A percentile compares a stretch with the other conserved stretches of the same genome.
These are phyloP conservation scores for Dendropsophus ebraccatus DNA, from an alignment of 2,113 vertebrate species.

Conservation along the genomic window DNA sequence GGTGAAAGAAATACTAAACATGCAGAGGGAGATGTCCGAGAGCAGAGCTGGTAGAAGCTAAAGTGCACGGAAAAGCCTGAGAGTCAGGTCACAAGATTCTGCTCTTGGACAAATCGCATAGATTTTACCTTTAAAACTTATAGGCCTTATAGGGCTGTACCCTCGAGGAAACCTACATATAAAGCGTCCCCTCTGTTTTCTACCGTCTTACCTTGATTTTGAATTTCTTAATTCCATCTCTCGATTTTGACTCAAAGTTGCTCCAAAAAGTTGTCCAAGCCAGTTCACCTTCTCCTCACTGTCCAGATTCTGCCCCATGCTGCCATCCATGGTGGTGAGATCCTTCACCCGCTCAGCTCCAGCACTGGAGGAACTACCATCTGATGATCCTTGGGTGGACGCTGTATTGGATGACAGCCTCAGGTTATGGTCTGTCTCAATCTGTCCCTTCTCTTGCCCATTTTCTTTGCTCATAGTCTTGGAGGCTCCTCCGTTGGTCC, in stretches of 20 bases:
- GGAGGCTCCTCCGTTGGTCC: not conserved
- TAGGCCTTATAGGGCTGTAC: too few relatives aligned
- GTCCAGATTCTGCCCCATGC: not conserved
- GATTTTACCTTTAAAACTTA: too few relatives aligned
- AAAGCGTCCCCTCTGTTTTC: not conserved
- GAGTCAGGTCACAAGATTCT: too few relatives aligned
- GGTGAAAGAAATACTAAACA: too few relatives aligned
- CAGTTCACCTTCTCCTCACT: conserved; percentile 57
- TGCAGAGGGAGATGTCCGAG: too few relatives aligned
- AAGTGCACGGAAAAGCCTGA: too few relatives aligned
- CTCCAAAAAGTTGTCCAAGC: conserved; percentile 88
- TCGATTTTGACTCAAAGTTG: conserved; percentile 57
- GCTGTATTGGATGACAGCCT: not conserved
- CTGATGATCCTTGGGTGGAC: not conserved
- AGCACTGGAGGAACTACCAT: not conserved
- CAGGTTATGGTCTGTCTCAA: not conserved
- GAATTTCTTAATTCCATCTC: conserved; percentile 52
- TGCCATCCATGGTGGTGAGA: too few relatives aligned
- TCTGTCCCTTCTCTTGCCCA: not conserved
- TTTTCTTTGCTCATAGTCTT: conserved; percentile 22
- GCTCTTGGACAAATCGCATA: too few relatives aligned
- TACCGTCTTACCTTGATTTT: conserved; percentile 67
- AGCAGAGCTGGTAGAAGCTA: too few relatives aligned
- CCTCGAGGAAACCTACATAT: too few relatives aligned
- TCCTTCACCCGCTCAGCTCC: not conserved